These are phyloP conservation scores for Ectropis grisescens DNA, from an alignment of 1,140 invertebrate genomes.

Conservation along the genomic window DNA sequence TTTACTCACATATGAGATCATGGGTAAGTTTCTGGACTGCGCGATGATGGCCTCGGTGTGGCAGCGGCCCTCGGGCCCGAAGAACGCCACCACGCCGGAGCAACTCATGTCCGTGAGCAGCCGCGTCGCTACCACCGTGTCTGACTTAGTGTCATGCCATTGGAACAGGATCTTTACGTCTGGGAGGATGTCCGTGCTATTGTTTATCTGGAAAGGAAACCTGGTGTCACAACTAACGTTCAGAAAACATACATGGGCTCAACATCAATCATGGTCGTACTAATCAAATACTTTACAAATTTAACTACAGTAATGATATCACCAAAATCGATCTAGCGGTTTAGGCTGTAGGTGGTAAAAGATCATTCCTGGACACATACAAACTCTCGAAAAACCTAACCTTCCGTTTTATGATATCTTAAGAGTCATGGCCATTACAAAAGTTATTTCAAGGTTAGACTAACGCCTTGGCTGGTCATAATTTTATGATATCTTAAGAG, in stretches of 20 bases:
- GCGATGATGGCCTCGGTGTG: constrained; percentile 94
- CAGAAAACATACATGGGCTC: constrained; percentile 10
- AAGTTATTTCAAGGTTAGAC: too few species aligned
- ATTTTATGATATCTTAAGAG: too few species aligned
- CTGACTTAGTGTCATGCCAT: constrained; percentile 91
- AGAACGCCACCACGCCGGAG: constrained; percentile 90
- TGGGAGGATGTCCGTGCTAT: constrained; percentile 79
- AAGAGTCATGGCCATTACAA: too few species aligned
- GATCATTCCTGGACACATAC: too few species aligned
- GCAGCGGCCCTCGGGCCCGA: constrained; percentile 95
- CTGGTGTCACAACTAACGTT: constrained; percentile 4
- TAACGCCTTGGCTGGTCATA: too few species aligned
- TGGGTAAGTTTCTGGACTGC: constrained; percentile 93
- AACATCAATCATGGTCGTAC: too few species aligned
- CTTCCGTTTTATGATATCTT: too few species aligned
- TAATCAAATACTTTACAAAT: too few species aligned
- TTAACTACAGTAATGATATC: too few species aligned
- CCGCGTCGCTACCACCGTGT: constrained; percentile 86
- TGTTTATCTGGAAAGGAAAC: constrained; percentile 86
- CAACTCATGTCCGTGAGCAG: constrained; percentile 94
- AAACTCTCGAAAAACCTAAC: too few species aligned
- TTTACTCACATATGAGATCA: constrained; percentile 93
- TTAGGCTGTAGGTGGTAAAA: too few species aligned
- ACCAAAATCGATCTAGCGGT: too few species aligned
- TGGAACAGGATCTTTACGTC: constrained; percentile 83